A percentile compares a stretch with the other conserved stretches of the same genome.
Conservation (phyloP, 64 coral and sea anemone genomes). For the Montipora efflorescens region DNA sequence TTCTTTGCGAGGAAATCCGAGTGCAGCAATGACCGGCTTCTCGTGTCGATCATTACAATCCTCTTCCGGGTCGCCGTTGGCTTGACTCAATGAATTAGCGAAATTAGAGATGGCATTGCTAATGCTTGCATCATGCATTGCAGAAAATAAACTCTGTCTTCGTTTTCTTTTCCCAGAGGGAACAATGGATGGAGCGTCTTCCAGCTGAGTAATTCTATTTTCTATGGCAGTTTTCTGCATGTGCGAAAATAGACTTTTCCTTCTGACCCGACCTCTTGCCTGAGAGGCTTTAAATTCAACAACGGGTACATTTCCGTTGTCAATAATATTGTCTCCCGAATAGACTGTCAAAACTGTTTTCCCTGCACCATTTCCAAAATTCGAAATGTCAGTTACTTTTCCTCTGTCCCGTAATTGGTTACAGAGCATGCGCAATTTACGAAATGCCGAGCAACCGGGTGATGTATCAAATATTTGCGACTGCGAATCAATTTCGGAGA, state of each 20-base stretch:
- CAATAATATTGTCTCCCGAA: neutral
- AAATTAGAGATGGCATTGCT: conserved; percentile 34
- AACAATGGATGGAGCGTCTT: neutral
- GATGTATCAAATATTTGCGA: conserved; percentile 7
- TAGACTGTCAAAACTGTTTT: neutral
- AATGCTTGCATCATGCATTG: conserved; percentile 42
- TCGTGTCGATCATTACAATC: neutral
- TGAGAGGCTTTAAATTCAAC: conserved; percentile 9
- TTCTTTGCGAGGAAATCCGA: neutral
- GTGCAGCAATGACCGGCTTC: neutral
- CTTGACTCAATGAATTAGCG: conserved; percentile 11
- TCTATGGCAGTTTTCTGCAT: neutral
- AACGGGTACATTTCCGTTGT: neutral
- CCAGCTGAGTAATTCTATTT: conserved; percentile 20
- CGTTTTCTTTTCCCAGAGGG: neutral
- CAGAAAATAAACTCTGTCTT: conserved; percentile 41
- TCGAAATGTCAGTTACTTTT: neutral
- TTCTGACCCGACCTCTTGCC: neutral
- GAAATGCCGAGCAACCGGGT: neutral
- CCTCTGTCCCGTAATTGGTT: neutral
- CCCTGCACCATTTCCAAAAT: neutral
- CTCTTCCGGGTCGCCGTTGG: neutral
- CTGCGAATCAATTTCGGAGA: conserved; percentile 21
- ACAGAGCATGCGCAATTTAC: neutral
- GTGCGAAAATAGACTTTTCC: conserved; percentile 28